Base-by-base conservation (phyloP, 2,888 invertebrate species). In the Tridacna crocea region DNA sequence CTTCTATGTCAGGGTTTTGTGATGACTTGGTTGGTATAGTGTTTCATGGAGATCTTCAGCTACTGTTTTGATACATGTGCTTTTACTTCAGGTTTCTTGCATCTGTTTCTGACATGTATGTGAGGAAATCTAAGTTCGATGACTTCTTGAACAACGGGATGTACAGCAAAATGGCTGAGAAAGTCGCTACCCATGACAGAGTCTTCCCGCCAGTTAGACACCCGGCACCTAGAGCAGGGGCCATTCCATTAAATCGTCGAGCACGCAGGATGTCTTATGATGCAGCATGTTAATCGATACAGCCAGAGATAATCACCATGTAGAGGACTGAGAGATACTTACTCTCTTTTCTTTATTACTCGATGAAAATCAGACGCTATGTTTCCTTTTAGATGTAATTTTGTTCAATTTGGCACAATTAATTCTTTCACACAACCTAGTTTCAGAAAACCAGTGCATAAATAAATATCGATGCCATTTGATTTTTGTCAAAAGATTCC, bases 21-120 rank as follows among this genome's bases (percentile, higher is more conserved):
- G n/a, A n/a, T n/a, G n/a, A n/a, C n/a, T n/a, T n/a, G n/a, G n/a
- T n/a, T n/a, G n/a, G n/a, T n/a, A n/a, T n/a, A n/a, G n/a, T n/a
- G n/a, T n/a, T n/a, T n/a, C n/a, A n/a, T n/a, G n/a, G n/a, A n/a
- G n/a, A n/a, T n/a, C n/a, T n/a, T n/a, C n/a, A n/a, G n/a, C n/a
- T n/a, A n/a, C n/a, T n/a, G n/a, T n/a, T n/a, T n/a, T n/a, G n/a
- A 8, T 36, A 36, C 36, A 36, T 36, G 36, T 36, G 8, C 36
- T 36, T 36, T 36, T 36, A 36, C 46, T 36, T 26, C 80, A 89
- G 91, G 47, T 90, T 94, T 46, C 87, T 94, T 72, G 89, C 92
- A 70, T 92, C 92, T 70, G 92, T 94, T 75, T 94, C 93, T 72
- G 90, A 92, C 80, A 93, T 93, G 66, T 94, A 94, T 87, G 92